Conservation (phyloP, 1,140 invertebrate genomes). For the Ganaspis sp. region DNA sequence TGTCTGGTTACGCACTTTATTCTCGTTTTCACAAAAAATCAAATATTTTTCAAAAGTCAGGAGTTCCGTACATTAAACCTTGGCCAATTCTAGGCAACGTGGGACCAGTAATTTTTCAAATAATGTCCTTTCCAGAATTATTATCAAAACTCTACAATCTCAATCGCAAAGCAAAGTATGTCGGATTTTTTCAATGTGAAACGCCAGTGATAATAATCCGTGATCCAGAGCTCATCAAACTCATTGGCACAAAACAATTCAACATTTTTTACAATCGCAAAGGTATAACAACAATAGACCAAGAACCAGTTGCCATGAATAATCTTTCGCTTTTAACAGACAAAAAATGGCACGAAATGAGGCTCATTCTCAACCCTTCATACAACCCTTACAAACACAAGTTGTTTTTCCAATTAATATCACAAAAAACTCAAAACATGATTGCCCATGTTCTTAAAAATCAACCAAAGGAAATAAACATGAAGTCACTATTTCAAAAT, state of each 20-base stretch:
- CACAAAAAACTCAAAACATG: conserved; percentile 56
- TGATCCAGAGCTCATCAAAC: conserved; percentile 80
- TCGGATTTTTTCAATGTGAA: conserved; percentile 76
- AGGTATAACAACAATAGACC: conserved; percentile 67
- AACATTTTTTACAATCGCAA: conserved; percentile 80
- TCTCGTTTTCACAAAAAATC: conserved; percentile 41
- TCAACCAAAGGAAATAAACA: conserved; percentile 54
- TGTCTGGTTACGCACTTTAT: conserved; percentile 3
- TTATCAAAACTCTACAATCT: conserved; percentile 46
- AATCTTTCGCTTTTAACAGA: conserved; percentile 76
- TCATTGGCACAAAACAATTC: conserved; percentile 80
- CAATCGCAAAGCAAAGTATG: conserved; percentile 63
- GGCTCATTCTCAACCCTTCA: conserved; percentile 67
- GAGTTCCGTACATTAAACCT: conserved; percentile 47
- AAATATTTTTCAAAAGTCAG: conserved; percentile 43
- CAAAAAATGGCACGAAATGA: conserved; percentile 68
- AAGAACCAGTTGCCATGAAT: conserved; percentile 76
- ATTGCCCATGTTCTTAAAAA: conserved; percentile 45
- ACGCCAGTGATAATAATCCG: conserved; percentile 77
- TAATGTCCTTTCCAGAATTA: conserved; percentile 36
- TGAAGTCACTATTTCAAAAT: too few species aligned
- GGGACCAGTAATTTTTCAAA: conserved; percentile 35
- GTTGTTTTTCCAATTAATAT: conserved; percentile 66
- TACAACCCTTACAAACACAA: conserved; percentile 72
- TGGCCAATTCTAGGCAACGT: conserved; percentile 54